A percentile compares a stretch with the other conserved stretches of the same genome.
Evolutionary conservation across 2,113 vertebrate genomes (phyloP).

Genomic region (Corydoras sp.): DNA sequence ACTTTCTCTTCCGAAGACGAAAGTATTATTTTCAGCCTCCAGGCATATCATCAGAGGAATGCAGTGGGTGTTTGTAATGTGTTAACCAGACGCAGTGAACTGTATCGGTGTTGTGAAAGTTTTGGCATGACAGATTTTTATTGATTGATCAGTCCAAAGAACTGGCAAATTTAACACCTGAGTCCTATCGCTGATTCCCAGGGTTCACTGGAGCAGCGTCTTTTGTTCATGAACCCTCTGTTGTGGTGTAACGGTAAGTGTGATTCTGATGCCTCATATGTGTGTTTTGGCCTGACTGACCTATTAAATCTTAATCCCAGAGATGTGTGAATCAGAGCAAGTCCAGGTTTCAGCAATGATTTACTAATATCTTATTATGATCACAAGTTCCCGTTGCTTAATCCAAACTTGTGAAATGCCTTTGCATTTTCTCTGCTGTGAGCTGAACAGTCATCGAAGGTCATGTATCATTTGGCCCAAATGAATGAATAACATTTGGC

Average conservation of each 20-base stretch:
- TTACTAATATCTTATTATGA: slow-evolving; percentile 54
- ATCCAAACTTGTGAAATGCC: slow-evolving; percentile 29
- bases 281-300: background rate
- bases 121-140: slow-evolving; percentile 14
- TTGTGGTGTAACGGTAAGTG: slow-evolving; percentile 58
- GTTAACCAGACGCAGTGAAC: slow-evolving; percentile 26
- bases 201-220: slow-evolving; percentile 2
- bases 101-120: slow-evolving; percentile 11
- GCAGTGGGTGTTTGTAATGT: slow-evolving; percentile 34
- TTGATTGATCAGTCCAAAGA: slow-evolving; percentile 6
- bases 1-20: slow-evolving; percentile 29
- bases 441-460: slow-evolving; percentile 23
- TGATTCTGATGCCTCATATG: slow-evolving; percentile 22
- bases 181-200: slow-evolving; percentile 16
- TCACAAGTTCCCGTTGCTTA: slow-evolving; percentile 40
- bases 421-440: slow-evolving; percentile 10
- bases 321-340: slow-evolving; percentile 41
- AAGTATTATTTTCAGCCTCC: slow-evolving; percentile 14
- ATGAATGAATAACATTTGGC: slow-evolving; percentile 5
- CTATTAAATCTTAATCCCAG: background rate
- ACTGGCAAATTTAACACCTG: slow-evolving; percentile 15
- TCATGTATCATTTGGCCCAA: background rate
- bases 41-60: slow-evolving; percentile 18
- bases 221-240: slow-evolving; percentile 49
- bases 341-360: slow-evolving; percentile 55